phyloP scores from a whole-genome alignment of 2,797 vertebrate genomes.

The Gambusia yucatana region DNA sequence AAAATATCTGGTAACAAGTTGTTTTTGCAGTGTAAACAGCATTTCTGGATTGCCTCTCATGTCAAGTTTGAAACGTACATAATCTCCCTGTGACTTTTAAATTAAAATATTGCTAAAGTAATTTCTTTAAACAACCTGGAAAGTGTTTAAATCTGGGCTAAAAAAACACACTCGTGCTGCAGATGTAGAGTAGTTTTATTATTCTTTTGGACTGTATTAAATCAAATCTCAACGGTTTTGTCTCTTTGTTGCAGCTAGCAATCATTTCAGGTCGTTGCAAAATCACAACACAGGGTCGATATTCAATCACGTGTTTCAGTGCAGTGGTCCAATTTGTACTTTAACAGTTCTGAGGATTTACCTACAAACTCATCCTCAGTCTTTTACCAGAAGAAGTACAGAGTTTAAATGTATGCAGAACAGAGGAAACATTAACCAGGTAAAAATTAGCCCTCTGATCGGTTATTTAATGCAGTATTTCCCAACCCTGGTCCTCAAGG shows the following conservation, averaged over 20 bases:
- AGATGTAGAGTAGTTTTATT: background rate
- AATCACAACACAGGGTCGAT: background rate
- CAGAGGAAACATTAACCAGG: background rate
- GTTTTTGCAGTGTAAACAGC: background rate
- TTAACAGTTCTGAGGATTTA: constrained; percentile 4
- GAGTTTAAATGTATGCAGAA: constrained; percentile 17
- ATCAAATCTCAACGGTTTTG: background rate
- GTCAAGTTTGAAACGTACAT: background rate
- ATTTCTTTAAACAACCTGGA: background rate
- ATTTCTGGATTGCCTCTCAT: background rate
- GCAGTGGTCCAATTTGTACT: constrained; percentile 18
- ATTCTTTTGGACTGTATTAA: background rate
- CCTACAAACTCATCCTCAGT: background rate
- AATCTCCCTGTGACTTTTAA: background rate
- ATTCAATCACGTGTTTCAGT: constrained; percentile 29
- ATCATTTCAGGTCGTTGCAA: constrained; percentile 15
- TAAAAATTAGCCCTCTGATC: background rate
- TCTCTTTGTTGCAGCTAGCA: constrained; percentile 22
- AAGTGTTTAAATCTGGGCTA: background rate
- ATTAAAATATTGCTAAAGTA: background rate
- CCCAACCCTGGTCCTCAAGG: too few species aligned
- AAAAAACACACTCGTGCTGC: background rate
- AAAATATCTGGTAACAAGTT: too few species aligned
- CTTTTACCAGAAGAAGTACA: constrained; percentile 11
- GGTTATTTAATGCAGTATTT: background rate